Evolutionary conservation across 2,113 vertebrate species (phyloP).

Genomic region (Bombycilla garrulus): DNA sequence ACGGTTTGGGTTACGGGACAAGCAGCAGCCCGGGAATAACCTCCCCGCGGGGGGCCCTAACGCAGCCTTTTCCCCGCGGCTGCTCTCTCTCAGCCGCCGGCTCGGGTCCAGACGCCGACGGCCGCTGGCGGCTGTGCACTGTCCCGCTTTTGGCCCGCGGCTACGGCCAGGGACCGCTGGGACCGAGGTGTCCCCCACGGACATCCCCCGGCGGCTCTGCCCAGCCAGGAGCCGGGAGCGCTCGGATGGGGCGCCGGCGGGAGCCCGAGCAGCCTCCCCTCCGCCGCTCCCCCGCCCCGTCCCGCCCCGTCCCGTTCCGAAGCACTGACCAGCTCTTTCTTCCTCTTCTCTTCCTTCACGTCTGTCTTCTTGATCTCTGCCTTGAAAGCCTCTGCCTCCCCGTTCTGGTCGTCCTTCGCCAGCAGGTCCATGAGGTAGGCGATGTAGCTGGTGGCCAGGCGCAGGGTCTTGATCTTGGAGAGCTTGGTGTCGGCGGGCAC

Average conservation of each 20-base stretch:
- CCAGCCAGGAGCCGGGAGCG: neutral
- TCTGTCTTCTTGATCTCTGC: conserved; percentile 97
- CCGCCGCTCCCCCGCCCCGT: neutral
- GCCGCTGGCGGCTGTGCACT: no score
- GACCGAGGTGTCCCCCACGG: accelerated
- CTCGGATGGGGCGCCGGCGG: neutral
- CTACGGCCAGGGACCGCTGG: neutral
- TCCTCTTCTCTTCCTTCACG: conserved; percentile 91
- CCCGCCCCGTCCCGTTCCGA: neutral
- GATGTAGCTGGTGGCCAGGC: conserved; percentile 98
- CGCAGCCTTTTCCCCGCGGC: neutral
- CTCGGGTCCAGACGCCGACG: no score
- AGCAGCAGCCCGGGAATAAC: neutral
- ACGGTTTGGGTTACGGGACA: neutral
- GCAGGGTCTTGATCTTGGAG: conserved; percentile 96
- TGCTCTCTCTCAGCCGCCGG: neutral
- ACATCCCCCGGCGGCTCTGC: neutral
- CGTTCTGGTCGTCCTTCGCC: conserved; percentile 95
- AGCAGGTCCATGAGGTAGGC: conserved; percentile 99
- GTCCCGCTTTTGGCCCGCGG: neutral
- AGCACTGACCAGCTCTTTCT: conserved; percentile 92
- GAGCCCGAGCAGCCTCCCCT: neutral
- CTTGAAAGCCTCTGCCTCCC: conserved; percentile 97
- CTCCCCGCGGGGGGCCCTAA: no score
- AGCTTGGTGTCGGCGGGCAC: conserved; percentile 97